These are phyloP conservation scores for Adela reaumurella DNA, from an alignment of 2,888 invertebrate species.

Conservation along the genomic window DNA sequence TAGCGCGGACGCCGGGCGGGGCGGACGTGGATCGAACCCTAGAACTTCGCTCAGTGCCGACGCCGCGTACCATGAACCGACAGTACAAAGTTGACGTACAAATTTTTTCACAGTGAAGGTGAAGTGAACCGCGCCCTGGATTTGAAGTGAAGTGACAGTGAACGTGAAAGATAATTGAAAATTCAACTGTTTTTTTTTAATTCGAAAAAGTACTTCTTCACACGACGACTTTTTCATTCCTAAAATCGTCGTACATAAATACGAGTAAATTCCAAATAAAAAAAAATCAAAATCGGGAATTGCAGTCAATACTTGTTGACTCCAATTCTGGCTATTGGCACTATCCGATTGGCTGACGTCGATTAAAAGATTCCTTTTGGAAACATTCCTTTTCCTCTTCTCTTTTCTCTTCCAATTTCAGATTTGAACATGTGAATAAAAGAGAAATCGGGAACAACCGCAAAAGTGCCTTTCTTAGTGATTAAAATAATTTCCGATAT, in stretches of 20 bases:
- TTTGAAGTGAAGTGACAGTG: not conserved
- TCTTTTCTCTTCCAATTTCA: not conserved
- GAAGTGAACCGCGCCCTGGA: constrained; percentile 16
- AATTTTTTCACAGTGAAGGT: constrained; percentile 49
- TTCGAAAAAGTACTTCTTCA: too few species aligned
- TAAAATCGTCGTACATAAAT: too few species aligned
- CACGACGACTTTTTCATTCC: too few species aligned
- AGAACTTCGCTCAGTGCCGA: too few species aligned
- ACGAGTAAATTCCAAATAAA: not conserved
- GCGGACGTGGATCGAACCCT: too few species aligned
- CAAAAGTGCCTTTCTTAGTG: constrained; percentile 46
- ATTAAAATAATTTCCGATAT: constrained; percentile 13
- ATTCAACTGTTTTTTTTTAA: too few species aligned
- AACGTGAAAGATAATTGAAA: too few species aligned
- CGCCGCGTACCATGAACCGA: not conserved
- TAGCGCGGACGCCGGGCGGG: constrained; percentile 6
- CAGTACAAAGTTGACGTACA: constrained; percentile 27
- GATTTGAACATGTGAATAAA: not conserved
- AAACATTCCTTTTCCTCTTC: not conserved
- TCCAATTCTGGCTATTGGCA: not conserved
- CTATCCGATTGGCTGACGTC: not conserved
- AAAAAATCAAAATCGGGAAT: not conserved
- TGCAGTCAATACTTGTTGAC: not conserved
- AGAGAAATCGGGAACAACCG: constrained; percentile 24
- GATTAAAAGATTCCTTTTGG: not conserved